Percentiles rank a stretch among this genome's conserved stretches.
These are phyloP conservation scores for Macrosiphum euphorbiae DNA, from an alignment of 2,888 invertebrate species.

Conservation along the genomic window DNA sequence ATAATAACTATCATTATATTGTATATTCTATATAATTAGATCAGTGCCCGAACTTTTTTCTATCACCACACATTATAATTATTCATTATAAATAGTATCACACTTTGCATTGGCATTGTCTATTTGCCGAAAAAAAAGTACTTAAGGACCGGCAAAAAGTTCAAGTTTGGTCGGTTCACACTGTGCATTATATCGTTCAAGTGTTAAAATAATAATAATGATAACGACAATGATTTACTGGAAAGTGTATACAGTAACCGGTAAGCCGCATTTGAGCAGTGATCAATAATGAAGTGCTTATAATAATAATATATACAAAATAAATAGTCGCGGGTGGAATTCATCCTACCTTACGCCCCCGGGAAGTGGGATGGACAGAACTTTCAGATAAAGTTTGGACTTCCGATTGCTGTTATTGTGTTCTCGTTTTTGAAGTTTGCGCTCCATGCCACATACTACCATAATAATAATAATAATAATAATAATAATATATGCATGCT, in stretches of 20 bases:
- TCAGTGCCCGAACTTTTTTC: too few species aligned
- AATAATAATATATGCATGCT: background rate
- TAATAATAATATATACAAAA: background rate
- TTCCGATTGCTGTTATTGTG: conserved; percentile 66
- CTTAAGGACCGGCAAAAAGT: too few species aligned
- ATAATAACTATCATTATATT: too few species aligned
- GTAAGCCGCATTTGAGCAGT: background rate
- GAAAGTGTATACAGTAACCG: background rate
- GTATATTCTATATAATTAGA: too few species aligned
- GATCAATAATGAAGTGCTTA: background rate
- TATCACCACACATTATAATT: too few species aligned
- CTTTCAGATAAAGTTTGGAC: background rate
- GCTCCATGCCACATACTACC: background rate
- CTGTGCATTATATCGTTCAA: background rate
- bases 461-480: background rate
- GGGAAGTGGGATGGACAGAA: background rate
- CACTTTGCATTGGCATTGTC: too few species aligned
- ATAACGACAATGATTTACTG: background rate
- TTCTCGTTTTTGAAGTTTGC: conserved; percentile 23
- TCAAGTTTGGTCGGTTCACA: too few species aligned
- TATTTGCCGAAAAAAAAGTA: too few species aligned
- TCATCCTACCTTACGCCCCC: background rate
- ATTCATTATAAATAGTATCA: too few species aligned
- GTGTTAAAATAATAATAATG: background rate
- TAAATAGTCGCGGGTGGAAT: background rate